These are phyloP conservation scores for Myiozetetes cayanensis DNA, from an alignment of 2,113 vertebrate genomes.

Conservation along the genomic window DNA sequence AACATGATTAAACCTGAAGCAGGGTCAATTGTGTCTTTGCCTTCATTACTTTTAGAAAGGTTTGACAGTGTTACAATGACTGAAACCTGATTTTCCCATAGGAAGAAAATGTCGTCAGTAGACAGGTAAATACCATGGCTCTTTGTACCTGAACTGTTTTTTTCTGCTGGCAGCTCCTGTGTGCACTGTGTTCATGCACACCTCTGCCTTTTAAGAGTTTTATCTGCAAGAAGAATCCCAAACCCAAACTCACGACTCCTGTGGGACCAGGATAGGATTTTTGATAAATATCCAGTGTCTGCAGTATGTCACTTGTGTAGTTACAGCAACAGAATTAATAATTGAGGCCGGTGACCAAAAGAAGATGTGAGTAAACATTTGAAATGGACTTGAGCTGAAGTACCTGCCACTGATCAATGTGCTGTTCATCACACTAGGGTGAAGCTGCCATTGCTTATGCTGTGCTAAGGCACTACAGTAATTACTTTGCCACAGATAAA, in stretches of 20 bases:
- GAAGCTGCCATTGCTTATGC: not conserved
- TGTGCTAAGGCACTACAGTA: not conserved
- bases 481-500: not conserved
- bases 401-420: not conserved
- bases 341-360: not conserved
- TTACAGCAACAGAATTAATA: not conserved
- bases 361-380: not conserved
- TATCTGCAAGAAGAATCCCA: not conserved
- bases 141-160: not conserved
- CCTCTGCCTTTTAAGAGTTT: not conserved
- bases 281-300: not conserved
- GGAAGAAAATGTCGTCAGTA: not conserved
- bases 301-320: not conserved
- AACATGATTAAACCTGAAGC: not conserved
- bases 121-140: not conserved
- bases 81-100: not conserved
- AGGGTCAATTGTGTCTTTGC: not conserved
- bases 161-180: not conserved
- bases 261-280: not conserved
- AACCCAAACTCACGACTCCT: not conserved
- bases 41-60: not conserved
- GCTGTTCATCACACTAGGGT: not conserved
- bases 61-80: not conserved
- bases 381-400: not conserved
- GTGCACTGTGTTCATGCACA: fast-evolving